Evolutionary conservation across 2,797 vertebrate species (phyloP).

Genomic region (Leucoraja ocellata): DNA sequence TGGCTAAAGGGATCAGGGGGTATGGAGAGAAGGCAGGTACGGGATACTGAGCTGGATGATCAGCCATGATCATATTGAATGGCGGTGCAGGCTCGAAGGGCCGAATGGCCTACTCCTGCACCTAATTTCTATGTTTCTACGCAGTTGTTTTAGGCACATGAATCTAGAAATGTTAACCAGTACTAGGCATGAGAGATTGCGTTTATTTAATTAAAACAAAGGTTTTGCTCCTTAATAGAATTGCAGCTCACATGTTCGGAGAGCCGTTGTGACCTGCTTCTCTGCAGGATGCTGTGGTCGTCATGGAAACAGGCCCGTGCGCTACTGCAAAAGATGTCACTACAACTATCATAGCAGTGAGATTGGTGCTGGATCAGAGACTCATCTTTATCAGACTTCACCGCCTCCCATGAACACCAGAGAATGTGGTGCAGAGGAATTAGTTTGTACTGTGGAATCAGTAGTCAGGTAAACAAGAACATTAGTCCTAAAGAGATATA

Average conservation of each 20-base stretch:
- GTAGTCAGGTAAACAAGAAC: conserved; percentile 76
- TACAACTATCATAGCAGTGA: conserved; percentile 95
- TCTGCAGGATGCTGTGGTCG: conserved; percentile 94
- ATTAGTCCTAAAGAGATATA: background rate
- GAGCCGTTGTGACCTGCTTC: conserved; percentile 97
- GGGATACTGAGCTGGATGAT: too few species aligned
- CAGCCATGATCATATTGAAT: too few species aligned
- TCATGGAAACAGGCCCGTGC: conserved; percentile 92
- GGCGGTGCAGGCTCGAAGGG: too few species aligned
- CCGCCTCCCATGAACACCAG: conserved; percentile 95
- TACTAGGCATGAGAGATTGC: background rate
- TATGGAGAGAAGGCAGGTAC: too few species aligned
- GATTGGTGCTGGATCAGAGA: conserved; percentile 82
- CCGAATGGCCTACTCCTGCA: too few species aligned
- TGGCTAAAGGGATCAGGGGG: too few species aligned
- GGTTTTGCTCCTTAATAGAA: conserved; percentile 60
- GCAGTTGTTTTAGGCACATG: background rate
- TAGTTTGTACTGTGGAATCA: conserved; percentile 93
- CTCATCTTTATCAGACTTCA: conserved; percentile 95
- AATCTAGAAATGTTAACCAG: background rate
- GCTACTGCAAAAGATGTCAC: conserved; percentile 96
- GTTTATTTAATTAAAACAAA: background rate
- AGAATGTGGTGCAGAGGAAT: conserved; percentile 92
- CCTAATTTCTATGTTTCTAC: too few species aligned
- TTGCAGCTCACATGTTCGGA: conserved; percentile 94